A percentile compares a stretch with the other conserved stretches of the same genome.
These are phyloP conservation scores for Lota lota DNA, from an alignment of 2,113 vertebrate species.

Conservation along the genomic window DNA sequence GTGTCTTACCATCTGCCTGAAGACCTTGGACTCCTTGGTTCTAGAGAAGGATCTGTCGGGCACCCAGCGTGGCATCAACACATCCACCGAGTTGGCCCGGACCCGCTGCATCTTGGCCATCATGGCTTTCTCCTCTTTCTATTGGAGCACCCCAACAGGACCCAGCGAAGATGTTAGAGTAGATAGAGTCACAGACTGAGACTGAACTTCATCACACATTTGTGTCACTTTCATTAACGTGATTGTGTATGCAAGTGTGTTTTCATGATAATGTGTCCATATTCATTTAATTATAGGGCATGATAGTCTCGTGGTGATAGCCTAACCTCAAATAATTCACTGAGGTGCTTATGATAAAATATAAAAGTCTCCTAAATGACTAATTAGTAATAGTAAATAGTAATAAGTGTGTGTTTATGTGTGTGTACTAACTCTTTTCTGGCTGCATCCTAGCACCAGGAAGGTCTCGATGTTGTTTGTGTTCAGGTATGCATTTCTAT, in stretches of 20 bases:
- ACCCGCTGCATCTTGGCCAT: constrained; percentile 90
- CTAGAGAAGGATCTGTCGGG: constrained; percentile 89
- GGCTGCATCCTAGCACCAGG: constrained; percentile 92
- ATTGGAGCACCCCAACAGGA: constrained; percentile 26
- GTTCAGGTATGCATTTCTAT: constrained; percentile 91
- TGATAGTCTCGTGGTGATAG: no score
- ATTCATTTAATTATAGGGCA: no score
- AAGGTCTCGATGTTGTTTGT: constrained; percentile 92
- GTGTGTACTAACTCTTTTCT: constrained; percentile 81
- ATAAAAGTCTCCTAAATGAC: no score
- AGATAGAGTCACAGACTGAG: not conserved
- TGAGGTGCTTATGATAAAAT: no score
- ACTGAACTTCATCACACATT: not conserved
- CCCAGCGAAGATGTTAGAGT: constrained; percentile 4
- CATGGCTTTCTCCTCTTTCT: constrained; percentile 97
- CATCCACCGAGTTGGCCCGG: constrained; percentile 86
- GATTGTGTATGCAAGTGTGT: not conserved
- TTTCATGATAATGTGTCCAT: not conserved
- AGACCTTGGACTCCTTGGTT: constrained; percentile 93
- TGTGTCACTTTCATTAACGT: not conserved
- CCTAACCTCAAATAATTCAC: no score
- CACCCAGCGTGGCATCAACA: constrained; percentile 88
- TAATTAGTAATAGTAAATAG: no score
- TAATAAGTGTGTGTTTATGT: constrained; percentile 7
- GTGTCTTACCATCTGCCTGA: constrained; percentile 92